Conservation (phyloP, 1,140 invertebrate genomes). For the Triops cancriformis region DNA sequence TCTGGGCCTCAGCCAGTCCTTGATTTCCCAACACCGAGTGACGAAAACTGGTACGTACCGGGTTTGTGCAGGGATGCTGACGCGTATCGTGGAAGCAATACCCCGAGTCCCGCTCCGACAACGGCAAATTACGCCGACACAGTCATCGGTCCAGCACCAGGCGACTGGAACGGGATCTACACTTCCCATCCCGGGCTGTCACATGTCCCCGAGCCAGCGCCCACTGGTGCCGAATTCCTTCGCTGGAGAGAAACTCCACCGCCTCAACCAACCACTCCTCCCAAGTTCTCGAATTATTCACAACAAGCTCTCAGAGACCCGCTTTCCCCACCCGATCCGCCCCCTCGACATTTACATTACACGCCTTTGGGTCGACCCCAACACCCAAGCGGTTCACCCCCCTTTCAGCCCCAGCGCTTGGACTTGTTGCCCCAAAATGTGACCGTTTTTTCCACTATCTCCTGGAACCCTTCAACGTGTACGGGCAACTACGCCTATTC, state of each 20-base stretch:
- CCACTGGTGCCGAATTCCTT: background rate
- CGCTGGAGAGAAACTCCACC: background rate
- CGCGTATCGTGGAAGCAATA: background rate
- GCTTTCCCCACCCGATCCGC: background rate
- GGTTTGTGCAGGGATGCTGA: background rate
- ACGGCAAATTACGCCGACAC: background rate
- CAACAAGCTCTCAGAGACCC: background rate
- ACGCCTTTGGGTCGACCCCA: background rate
- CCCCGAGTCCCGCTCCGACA: background rate
- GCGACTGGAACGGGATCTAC: background rate
- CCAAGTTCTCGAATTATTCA: background rate
- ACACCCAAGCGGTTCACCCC: background rate
- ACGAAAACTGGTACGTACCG: background rate
- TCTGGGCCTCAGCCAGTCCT: background rate
- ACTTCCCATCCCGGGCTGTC: background rate
- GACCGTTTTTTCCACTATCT: background rate
- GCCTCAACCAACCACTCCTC: background rate
- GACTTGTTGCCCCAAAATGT: background rate
- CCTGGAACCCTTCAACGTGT: background rate
- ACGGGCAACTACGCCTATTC: background rate
- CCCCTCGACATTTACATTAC: constrained; percentile 4
- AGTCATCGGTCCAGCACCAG: background rate
- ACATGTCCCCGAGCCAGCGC: background rate
- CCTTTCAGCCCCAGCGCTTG: background rate
- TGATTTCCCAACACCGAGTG: background rate